Evolutionary conservation across 64 coral and sea anemone species (phyloP).

Genomic region (Stichodactyla mertensii): DNA sequence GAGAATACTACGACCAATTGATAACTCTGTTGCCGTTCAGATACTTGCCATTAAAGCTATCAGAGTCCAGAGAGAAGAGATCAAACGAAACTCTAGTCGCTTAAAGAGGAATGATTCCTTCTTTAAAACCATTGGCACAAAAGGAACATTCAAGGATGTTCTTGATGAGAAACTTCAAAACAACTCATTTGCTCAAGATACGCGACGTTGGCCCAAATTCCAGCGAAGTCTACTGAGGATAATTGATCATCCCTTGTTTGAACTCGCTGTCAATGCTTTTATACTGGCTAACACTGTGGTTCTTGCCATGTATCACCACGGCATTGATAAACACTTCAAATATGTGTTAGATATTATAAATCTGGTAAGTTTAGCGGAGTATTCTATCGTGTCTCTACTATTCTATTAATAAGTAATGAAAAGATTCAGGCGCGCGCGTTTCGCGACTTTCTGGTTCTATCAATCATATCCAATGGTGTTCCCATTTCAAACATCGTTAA

Average conservation of each 20-base stretch:
- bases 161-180: constrained; percentile 66
- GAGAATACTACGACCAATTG: constrained; percentile 19
- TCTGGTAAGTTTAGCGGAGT: constrained; percentile 30
- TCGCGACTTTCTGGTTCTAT: too few species aligned
- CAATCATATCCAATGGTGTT: too few species aligned
- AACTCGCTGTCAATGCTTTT: constrained; percentile 46
- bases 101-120: constrained; percentile 27
- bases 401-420: too few species aligned
- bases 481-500: too few species aligned
- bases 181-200: constrained; percentile 25
- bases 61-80: not conserved
- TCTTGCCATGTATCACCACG: constrained; percentile 63
- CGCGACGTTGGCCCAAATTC: constrained; percentile 17
- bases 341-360: constrained; percentile 44
- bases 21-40: constrained; percentile 20
- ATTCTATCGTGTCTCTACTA: not conserved
- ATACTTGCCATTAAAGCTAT: constrained; percentile 42
- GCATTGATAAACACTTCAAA: constrained; percentile 38
- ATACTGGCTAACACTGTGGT: constrained; percentile 67
- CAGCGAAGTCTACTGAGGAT: constrained; percentile 34
- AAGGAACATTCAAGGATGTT: constrained; percentile 53
- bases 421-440: too few species aligned
- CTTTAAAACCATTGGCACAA: not conserved
- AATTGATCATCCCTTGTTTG: constrained; percentile 50
- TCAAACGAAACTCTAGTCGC: not conserved